Conservation (phyloP, 2,797 vertebrate genomes). For the Nannoperca australis region DNA sequence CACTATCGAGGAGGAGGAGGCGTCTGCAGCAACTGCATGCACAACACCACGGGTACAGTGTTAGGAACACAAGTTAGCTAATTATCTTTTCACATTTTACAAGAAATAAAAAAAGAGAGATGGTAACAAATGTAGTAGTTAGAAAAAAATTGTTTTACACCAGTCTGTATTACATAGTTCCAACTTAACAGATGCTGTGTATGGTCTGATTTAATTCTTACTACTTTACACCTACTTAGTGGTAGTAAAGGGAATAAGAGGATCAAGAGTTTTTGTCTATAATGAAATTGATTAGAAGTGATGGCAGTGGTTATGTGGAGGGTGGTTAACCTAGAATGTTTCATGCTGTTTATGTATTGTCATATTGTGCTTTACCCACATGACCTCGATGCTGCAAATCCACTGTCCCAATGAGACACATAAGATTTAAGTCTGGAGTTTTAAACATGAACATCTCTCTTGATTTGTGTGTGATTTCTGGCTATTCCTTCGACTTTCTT, state of each 20-base stretch:
- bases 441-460: background rate
- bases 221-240: background rate
- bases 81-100: background rate
- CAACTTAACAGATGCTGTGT: background rate
- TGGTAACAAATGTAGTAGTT: background rate
- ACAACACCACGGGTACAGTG: conserved; percentile 90
- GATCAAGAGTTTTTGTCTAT: background rate
- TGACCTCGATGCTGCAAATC: background rate
- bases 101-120: background rate
- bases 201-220: background rate
- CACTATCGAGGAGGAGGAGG: conserved; percentile 90
- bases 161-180: background rate
- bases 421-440: background rate
- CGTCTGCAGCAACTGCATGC: conserved; percentile 90
- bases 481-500: background rate
- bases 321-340: background rate
- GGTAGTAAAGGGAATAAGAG: background rate
- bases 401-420: background rate
- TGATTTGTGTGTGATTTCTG: background rate
- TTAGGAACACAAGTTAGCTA: background rate
- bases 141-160: background rate
- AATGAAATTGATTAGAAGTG: background rate
- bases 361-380: background rate
- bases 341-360: background rate
- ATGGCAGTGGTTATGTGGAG: background rate